Percentiles rank a stretch among this genome's conserved stretches.
Conservation (phyloP, 1,140 invertebrate genomes). For the Magallana angulata region DNA sequence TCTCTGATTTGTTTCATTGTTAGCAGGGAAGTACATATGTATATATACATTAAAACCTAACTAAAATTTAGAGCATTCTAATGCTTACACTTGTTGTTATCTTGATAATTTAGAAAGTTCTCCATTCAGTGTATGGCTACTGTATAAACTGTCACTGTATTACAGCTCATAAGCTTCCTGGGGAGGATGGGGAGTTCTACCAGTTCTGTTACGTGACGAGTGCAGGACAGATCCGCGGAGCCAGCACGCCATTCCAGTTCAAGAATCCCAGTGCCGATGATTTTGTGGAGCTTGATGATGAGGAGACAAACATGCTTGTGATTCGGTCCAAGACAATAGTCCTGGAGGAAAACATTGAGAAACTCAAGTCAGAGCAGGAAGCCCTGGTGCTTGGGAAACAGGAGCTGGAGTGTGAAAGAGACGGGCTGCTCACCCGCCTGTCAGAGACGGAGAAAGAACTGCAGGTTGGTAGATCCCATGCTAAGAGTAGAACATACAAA, state of each 20-base stretch:
- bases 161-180: constrained; percentile 75
- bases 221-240: constrained; percentile 75
- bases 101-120: too few relatives aligned
- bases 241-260: constrained; percentile 79
- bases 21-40: too few relatives aligned
- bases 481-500: neutral
- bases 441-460: constrained; percentile 58
- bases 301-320: constrained; percentile 76
- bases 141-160: neutral
- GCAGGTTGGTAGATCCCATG: neutral
- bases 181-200: constrained; percentile 80
- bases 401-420: constrained; percentile 64
- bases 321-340: constrained; percentile 70
- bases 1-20: too few relatives aligned
- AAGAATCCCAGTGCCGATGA: constrained; percentile 72
- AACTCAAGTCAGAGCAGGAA: constrained; percentile 61
- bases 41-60: too few relatives aligned
- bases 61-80: too few relatives aligned
- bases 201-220: constrained; percentile 79
- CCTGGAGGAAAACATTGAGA: constrained; percentile 71
- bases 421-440: constrained; percentile 61
- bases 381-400: constrained; percentile 66
- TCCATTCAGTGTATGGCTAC: too few relatives aligned
- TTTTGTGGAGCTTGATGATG: constrained; percentile 76
- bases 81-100: too few relatives aligned